These are phyloP conservation scores for Seira ritae DNA, from an alignment of 2,888 invertebrate genomes.

Conservation along the genomic window DNA sequence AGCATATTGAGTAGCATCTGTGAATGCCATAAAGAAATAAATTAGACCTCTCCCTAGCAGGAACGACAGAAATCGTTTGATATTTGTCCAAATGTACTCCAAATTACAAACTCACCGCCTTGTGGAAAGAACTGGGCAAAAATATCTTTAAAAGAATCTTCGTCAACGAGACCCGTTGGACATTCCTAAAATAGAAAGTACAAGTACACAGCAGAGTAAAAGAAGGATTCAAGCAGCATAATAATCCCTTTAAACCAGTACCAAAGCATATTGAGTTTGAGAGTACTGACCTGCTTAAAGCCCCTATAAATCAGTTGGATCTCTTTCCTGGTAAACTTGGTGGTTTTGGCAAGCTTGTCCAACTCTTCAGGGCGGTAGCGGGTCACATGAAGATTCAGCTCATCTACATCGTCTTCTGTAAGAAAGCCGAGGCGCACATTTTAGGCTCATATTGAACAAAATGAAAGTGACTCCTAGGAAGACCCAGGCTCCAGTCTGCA, in stretches of 20 bases:
- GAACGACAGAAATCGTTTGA: not conserved
- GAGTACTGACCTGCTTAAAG: constrained; percentile 86
- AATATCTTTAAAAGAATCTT: constrained; percentile 91
- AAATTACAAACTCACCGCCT: constrained; percentile 82
- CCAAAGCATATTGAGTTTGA: not conserved
- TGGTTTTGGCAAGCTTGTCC: constrained; percentile 84
- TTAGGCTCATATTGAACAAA: too few relatives aligned
- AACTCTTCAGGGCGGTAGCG: constrained; percentile 89
- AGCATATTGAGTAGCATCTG: constrained; percentile 93
- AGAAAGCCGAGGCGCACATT: constrained; percentile 69
- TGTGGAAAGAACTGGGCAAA: constrained; percentile 93
- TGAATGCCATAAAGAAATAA: constrained; percentile 74
- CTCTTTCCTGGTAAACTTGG: constrained; percentile 88
- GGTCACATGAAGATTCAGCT: constrained; percentile 80
- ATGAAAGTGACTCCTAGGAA: too few relatives aligned
- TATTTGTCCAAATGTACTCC: constrained; percentile 5
- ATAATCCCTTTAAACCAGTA: too few relatives aligned
- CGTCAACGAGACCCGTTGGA: constrained; percentile 90
- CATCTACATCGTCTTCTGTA: constrained; percentile 85
- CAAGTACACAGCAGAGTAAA: too few relatives aligned
- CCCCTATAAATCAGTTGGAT: constrained; percentile 93
- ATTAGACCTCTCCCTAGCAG: not conserved
- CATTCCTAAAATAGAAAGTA: constrained; percentile 81
- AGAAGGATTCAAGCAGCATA: too few relatives aligned
- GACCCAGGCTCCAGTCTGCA: too few relatives aligned